phyloP scores from a whole-genome alignment of 1,140 invertebrate species.

The Periplaneta americana region DNA sequence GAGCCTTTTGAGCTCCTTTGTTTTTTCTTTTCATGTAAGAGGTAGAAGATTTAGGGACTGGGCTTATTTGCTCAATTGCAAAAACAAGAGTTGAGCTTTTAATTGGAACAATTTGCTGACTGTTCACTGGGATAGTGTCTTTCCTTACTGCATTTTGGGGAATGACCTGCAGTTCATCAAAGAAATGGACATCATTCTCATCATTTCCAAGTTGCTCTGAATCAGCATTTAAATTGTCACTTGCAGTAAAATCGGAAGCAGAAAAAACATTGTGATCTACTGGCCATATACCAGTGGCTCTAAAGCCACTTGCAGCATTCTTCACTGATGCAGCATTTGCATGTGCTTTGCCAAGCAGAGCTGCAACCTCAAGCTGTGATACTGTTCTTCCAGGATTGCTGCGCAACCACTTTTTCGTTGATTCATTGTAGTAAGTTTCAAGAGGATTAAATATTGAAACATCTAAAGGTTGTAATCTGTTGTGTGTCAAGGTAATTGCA shows the following conservation, averaged over 20 bases:
- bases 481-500: conserved; percentile 25
- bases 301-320: no score
- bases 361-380: conserved; percentile 26
- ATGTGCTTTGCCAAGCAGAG: conserved; percentile 31
- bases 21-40: not conserved
- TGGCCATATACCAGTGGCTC: conserved; percentile 34
- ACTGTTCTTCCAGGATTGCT: conserved; percentile 17
- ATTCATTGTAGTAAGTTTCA: conserved; percentile 21
- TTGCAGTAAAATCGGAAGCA: conserved; percentile 26
- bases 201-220: not conserved
- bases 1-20: not conserved
- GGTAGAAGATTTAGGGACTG: not conserved
- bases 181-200: not conserved
- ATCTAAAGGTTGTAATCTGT: conserved; percentile 37
- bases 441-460: conserved; percentile 30
- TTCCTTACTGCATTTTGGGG: not conserved
- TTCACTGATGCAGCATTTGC: no score
- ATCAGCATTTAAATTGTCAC: no score
- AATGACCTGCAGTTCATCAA: not conserved
- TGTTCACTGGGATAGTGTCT: not conserved
- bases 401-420: conserved; percentile 18
- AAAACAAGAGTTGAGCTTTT: not conserved
- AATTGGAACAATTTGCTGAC: not conserved
- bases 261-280: conserved; percentile 32
- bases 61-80: not conserved